Evolutionary conservation across 2,113 vertebrate species (phyloP).

Genomic region (Ahaetulla prasina): DNA sequence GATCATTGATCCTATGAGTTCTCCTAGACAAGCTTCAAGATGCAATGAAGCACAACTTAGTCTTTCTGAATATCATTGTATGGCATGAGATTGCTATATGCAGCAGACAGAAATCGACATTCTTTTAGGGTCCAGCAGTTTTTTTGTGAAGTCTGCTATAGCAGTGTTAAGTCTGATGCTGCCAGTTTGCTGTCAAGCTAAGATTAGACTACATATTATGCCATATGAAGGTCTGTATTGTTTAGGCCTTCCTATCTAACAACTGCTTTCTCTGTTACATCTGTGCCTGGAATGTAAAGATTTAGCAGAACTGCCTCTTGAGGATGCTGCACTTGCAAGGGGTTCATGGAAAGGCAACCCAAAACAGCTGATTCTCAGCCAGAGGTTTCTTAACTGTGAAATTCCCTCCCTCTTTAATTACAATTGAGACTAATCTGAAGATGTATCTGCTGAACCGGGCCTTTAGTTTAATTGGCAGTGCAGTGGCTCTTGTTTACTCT

Average conservation of each 20-base stretch:
- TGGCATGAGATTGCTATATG: neutral
- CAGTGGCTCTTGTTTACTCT: neutral
- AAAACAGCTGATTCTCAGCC: neutral
- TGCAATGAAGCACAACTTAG: neutral
- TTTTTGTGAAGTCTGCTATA: neutral
- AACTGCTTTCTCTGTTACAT: neutral
- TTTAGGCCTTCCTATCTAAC: neutral
- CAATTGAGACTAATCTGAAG: neutral
- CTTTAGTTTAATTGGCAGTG: neutral
- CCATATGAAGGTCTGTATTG: neutral
- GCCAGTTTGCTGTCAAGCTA: neutral
- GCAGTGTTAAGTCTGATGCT: neutral
- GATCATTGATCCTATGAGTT: neutral
- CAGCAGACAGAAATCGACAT: neutral
- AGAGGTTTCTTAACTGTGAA: neutral
- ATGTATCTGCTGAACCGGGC: neutral
- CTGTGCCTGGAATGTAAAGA: neutral
- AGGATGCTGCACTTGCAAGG: neutral
- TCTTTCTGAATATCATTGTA: too few relatives aligned
- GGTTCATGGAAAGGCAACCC: neutral
- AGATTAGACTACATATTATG: neutral
- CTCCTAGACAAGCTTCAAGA: neutral
- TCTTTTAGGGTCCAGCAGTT: neutral
- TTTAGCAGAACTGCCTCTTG: neutral
- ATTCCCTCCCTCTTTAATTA: neutral